Evolutionary conservation across 2,888 invertebrate species (phyloP).

Genomic region (Lucinisca nassula): DNA sequence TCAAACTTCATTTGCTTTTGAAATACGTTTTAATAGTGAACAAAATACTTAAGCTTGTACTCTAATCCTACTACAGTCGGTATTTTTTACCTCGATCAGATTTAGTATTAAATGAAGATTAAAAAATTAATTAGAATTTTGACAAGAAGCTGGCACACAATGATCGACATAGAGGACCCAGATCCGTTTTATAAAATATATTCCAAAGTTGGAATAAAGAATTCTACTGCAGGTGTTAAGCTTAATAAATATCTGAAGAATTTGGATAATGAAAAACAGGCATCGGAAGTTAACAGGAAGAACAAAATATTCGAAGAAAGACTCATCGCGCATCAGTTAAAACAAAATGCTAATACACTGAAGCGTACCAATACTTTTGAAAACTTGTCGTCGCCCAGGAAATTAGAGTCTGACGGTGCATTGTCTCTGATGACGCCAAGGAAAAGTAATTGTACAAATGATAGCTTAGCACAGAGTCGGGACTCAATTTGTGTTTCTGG

Average conservation of each 20-base stretch:
- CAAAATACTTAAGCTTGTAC: background rate
- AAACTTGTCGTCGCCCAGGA: background rate
- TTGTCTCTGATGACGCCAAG: background rate
- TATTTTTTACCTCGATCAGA: background rate
- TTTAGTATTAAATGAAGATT: too few species aligned
- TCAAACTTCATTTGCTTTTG: too few species aligned
- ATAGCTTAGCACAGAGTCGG: background rate
- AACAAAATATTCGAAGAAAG: conserved; percentile 10
- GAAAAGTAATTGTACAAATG: background rate
- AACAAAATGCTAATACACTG: background rate
- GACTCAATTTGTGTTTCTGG: background rate
- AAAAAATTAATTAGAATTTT: background rate
- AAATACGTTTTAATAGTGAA: too few species aligned
- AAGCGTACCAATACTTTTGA: background rate
- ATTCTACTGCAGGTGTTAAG: conserved; percentile 12
- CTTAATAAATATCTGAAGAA: background rate
- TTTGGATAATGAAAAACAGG: background rate
- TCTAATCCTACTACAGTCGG: background rate
- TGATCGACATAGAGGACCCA: conserved; percentile 41
- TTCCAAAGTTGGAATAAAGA: conserved; percentile 51
- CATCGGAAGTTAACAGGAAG: background rate
- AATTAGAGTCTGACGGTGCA: background rate
- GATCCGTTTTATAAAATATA: conserved; percentile 46
- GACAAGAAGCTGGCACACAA: background rate
- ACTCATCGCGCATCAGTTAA: background rate